Evolutionary conservation across 2,113 vertebrate species (phyloP).

Genomic region (Seriola aureovittata): DNA sequence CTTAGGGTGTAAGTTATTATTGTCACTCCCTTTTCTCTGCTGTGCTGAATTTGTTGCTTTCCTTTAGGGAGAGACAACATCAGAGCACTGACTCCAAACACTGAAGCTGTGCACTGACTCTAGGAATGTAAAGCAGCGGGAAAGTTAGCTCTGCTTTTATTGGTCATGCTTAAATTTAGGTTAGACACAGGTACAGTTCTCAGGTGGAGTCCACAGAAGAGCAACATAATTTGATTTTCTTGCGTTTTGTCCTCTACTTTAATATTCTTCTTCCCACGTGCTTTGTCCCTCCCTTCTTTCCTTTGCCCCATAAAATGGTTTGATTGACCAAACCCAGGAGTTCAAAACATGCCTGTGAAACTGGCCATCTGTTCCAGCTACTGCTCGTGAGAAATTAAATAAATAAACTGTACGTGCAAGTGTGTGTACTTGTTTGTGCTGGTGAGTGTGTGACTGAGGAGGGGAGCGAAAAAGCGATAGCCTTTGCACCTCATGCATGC

Average conservation of each 20-base stretch:
- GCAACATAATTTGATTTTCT: background rate
- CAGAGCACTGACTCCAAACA: background rate
- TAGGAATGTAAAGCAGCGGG: background rate
- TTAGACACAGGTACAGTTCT: background rate
- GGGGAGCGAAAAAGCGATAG: slow-evolving; percentile 6
- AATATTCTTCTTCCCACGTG: slow-evolving; percentile 11
- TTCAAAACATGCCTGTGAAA: slow-evolving; percentile 73
- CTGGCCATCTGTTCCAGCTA: slow-evolving; percentile 70
- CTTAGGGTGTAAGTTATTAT: background rate
- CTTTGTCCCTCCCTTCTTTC: background rate
- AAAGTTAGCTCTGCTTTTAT: background rate
- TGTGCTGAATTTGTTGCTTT: background rate
- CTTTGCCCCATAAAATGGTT: slow-evolving; percentile 57
- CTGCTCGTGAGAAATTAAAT: slow-evolving; percentile 43
- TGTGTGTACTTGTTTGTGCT: slow-evolving; percentile 1
- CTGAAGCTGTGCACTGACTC: background rate
- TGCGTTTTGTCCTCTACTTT: slow-evolving; percentile 34
- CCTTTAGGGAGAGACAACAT: background rate
- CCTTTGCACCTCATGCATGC: slow-evolving; percentile 51
- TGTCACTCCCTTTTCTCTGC: background rate
- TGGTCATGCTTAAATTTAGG: background rate
- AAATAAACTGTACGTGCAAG: slow-evolving; percentile 17
- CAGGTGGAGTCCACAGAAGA: slow-evolving; percentile 2
- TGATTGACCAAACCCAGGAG: slow-evolving; percentile 65
- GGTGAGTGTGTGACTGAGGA: slow-evolving; percentile 12